These are phyloP conservation scores for Nixonia krombeini DNA, from an alignment of 1,140 invertebrate species.

Conservation along the genomic window DNA sequence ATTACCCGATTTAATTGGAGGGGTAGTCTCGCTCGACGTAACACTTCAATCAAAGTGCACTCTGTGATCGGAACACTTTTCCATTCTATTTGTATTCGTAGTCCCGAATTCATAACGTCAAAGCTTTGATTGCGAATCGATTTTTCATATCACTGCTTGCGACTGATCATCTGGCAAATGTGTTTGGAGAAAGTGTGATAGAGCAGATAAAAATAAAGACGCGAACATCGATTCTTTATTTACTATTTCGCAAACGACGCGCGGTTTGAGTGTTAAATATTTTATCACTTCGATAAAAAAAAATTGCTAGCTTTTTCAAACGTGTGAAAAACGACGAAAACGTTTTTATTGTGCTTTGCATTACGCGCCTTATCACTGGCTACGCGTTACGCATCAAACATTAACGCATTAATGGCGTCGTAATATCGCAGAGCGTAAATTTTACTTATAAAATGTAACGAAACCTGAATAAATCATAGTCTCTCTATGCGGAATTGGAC, in stretches of 20 bases:
- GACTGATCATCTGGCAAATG: conserved; percentile 16
- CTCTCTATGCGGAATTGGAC: neutral
- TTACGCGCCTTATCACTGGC: neutral
- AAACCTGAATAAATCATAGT: neutral
- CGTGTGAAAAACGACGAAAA: too few species aligned
- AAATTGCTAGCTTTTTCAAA: neutral
- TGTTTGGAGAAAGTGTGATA: conserved; percentile 5
- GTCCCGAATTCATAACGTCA: conserved; percentile 9
- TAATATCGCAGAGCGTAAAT: neutral
- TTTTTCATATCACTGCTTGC: conserved; percentile 18
- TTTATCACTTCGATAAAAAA: neutral
- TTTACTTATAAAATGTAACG: neutral
- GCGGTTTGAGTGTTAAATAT: neutral
- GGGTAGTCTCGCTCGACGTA: conserved; percentile 1
- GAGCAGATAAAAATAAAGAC: conserved; percentile 8
- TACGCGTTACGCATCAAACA: neutral
- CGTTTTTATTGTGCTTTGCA: too few species aligned
- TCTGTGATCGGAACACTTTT: conserved; percentile 24
- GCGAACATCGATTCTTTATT: neutral
- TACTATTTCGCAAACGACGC: neutral
- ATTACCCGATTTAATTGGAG: conserved; percentile 25
- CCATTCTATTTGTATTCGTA: conserved; percentile 2
- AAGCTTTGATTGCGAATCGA: conserved; percentile 20
- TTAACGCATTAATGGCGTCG: neutral
- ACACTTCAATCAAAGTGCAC: conserved; percentile 19